Percentiles rank a stretch among this genome's conserved stretches.
These are phyloP conservation scores for Caenorhabditis remanei DNA, from an alignment of 1,140 invertebrate genomes.

Conservation along the genomic window DNA sequence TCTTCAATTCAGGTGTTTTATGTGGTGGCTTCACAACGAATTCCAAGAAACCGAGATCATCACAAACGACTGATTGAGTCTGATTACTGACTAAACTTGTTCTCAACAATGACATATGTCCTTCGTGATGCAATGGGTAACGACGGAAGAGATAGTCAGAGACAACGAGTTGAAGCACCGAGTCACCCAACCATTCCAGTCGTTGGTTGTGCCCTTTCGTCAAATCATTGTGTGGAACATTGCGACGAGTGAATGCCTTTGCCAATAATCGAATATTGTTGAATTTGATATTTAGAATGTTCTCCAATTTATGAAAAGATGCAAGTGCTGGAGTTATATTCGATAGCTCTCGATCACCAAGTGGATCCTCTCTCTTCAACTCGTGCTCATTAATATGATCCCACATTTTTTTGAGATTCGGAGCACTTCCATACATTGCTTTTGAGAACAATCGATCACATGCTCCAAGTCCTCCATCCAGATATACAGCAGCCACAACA, in stretches of 20 bases:
- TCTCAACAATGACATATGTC: conserved; percentile 92
- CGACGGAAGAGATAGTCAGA: conserved; percentile 95
- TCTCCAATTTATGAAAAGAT: conserved; percentile 91
- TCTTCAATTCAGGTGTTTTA: conserved; percentile 83
- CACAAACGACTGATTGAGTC: conserved; percentile 93
- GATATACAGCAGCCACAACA: conserved; percentile 92
- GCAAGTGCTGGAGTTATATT: conserved; percentile 84
- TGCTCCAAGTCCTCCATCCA: conserved; percentile 89
- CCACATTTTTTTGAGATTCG: conserved; percentile 68
- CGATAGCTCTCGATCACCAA: conserved; percentile 93
- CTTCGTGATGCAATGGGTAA: conserved; percentile 99
- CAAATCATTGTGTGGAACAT: conserved; percentile 93
- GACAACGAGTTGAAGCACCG: conserved; percentile 93
- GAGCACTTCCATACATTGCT: conserved; percentile 66
- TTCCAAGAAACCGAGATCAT: conserved; percentile 93
- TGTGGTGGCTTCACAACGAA: conserved; percentile 87
- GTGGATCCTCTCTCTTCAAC: conserved; percentile 82
- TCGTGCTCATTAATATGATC: conserved; percentile 85
- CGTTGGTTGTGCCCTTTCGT: conserved; percentile 97
- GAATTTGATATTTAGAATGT: conserved; percentile 91
- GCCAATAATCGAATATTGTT: conserved; percentile 94
- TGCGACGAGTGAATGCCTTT: conserved; percentile 93
- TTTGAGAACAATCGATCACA: conserved; percentile 72
- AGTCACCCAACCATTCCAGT: conserved; percentile 96
- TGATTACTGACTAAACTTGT: conserved; percentile 95